A percentile compares a stretch with the other conserved stretches of the same genome.
Evolutionary conservation across 92 coral and sea anemone genomes (phyloP).

Genomic region (Isaurus tuberculatus): DNA sequence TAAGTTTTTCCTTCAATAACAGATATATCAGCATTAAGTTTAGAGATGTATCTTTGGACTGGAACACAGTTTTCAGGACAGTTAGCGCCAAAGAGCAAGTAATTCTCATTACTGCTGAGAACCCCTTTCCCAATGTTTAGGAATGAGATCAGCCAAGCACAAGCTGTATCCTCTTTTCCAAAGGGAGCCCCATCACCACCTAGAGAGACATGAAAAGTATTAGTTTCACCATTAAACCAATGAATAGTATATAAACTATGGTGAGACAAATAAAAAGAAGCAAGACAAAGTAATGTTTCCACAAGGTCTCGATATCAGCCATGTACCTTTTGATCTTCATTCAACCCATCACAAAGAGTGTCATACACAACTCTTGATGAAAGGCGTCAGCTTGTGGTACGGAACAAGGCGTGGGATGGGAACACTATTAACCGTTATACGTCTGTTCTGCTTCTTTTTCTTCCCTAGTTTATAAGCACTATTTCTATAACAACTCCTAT

Average conservation of each 20-base stretch:
- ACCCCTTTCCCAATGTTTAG: conserved; percentile 41
- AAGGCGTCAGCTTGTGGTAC: conserved; percentile 45
- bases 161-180: conserved; percentile 61
- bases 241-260: conserved; percentile 1
- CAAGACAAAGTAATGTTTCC: conserved; percentile 38
- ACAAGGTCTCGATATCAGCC: conserved; percentile 45
- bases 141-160: conserved; percentile 51
- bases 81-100: conserved; percentile 53
- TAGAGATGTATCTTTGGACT: conserved; percentile 22
- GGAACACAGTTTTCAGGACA: conserved; percentile 37
- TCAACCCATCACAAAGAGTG: conserved; percentile 43
- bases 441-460: conserved; percentile 23
- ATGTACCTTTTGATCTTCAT: conserved; percentile 40
- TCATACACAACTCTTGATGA: conserved; percentile 32
- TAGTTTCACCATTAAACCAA: conserved; percentile 39
- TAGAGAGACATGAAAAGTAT: conserved; percentile 49
- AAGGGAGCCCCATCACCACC: conserved; percentile 55
- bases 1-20: not conserved
- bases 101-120: conserved; percentile 48
- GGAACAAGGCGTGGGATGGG: conserved; percentile 41
- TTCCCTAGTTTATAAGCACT: not conserved
- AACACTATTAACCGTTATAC: conserved; percentile 36
- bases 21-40: conserved; percentile 22
- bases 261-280: conserved; percentile 30
- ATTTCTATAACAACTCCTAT: not conserved